Conservation (phyloP, 2,113 vertebrate genomes). For the Melanerpes aurifrons region DNA sequence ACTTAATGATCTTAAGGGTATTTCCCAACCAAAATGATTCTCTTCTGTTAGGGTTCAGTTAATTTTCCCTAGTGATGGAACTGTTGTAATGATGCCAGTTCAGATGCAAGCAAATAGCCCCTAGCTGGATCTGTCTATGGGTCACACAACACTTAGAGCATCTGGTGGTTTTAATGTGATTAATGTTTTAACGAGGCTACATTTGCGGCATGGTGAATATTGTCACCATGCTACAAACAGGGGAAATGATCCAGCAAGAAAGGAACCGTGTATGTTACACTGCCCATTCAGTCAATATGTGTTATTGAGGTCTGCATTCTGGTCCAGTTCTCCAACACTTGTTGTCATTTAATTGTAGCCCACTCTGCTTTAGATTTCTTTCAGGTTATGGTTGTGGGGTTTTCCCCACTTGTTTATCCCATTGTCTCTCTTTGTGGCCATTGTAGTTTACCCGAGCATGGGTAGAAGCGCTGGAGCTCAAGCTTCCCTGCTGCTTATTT, state of each 20-base stretch:
- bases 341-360: neutral
- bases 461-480: neutral
- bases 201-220: neutral
- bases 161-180: neutral
- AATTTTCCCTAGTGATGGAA: neutral
- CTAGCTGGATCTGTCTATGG: neutral
- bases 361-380: neutral
- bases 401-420: neutral
- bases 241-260: neutral
- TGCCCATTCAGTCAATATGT: neutral
- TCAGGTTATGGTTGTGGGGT: neutral
- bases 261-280: accelerated
- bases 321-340: neutral
- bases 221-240: neutral
- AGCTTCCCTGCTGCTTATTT: neutral
- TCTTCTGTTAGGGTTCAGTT: neutral
- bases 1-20: too few species aligned
- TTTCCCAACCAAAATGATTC: too few species aligned
- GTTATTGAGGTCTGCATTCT: neutral
- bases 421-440: neutral
- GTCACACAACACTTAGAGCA: neutral
- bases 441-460: neutral
- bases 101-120: neutral
- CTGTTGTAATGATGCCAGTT: neutral
- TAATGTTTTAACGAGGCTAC: neutral